phyloP scores from a whole-genome alignment of 1,140 invertebrate genomes.

The Heliothis virescens region DNA sequence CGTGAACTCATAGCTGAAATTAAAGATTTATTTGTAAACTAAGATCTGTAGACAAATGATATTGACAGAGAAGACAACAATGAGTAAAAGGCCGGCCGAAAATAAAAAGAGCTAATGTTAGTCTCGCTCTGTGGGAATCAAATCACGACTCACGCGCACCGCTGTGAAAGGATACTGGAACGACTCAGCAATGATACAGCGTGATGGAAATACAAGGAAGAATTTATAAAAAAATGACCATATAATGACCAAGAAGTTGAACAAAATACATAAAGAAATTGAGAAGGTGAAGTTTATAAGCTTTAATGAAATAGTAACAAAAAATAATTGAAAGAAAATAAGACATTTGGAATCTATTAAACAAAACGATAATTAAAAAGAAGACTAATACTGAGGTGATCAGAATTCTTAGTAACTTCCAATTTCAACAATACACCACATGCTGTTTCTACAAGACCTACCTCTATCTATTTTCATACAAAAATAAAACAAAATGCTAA shows the following conservation, averaged over 20 bases:
- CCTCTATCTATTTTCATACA: no score
- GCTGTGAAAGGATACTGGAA: conserved; percentile 73
- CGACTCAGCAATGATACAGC: conserved; percentile 62
- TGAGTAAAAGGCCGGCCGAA: conserved; percentile 38
- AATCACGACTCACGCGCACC: conserved; percentile 82
- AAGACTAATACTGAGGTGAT: no score
- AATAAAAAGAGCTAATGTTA: conserved; percentile 53
- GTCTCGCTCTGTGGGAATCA: conserved; percentile 78
- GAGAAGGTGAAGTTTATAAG: no score
- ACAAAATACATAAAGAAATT: neutral
- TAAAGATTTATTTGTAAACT: neutral
- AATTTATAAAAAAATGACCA: neutral
- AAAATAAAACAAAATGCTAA: neutral
- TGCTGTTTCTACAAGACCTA: no score
- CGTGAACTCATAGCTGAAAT: neutral
- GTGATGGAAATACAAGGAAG: conserved; percentile 38
- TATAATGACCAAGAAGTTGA: no score
- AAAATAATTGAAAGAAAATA: no score
- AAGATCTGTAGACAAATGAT: conserved; percentile 20
- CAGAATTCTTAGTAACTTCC: no score
- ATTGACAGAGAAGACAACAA: conserved; percentile 44
- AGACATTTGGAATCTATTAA: no score
- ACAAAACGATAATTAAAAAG: no score
- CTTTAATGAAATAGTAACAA: no score
- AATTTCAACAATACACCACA: no score